These are phyloP conservation scores for Nanger granti DNA, from an alignment of 2,113 vertebrate species.

Conservation along the genomic window DNA sequence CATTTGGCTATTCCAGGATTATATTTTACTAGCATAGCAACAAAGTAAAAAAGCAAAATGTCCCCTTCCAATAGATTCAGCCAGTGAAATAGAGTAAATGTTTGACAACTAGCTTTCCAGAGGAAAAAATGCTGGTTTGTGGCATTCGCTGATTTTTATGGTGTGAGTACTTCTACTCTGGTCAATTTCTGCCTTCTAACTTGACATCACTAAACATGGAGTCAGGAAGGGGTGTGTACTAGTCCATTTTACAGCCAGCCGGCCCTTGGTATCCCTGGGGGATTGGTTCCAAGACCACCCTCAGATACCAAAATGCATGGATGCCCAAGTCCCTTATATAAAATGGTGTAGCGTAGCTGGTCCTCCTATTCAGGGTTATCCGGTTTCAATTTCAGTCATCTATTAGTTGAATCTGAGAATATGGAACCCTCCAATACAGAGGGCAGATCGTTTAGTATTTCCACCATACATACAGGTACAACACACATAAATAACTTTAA, in stretches of 20 bases:
- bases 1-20: neutral
- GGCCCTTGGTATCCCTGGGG: neutral
- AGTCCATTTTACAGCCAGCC: neutral
- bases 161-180: neutral
- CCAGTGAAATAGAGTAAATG: neutral
- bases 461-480: neutral
- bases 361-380: neutral
- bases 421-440: neutral
- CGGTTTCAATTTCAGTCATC: neutral
- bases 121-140: neutral
- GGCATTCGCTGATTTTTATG: neutral
- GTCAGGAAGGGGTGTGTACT: neutral
- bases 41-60: neutral
- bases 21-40: neutral
- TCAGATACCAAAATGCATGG: neutral
- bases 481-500: neutral
- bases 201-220: neutral
- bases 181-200: neutral
- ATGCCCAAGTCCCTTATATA: neutral
- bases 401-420: neutral
- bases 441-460: neutral
- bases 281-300: neutral
- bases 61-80: neutral
- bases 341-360: neutral
- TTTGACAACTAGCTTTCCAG: neutral